Conservation (phyloP, 2,888 invertebrate species). For the Chydorus sphaericus region DNA sequence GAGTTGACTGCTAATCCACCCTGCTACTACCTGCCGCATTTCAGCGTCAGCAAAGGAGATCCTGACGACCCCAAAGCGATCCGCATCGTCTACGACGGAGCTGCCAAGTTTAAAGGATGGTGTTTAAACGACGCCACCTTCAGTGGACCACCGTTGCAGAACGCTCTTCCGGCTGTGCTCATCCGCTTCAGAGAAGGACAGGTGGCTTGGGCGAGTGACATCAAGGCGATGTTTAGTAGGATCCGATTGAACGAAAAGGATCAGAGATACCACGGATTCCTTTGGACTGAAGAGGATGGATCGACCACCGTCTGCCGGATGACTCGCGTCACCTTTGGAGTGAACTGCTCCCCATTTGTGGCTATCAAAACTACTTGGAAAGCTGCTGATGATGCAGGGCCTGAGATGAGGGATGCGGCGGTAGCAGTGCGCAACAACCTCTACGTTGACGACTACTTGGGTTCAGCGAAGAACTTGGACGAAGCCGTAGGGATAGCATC, state of each 20-base stretch:
- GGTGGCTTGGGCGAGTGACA: not conserved
- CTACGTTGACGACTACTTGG: constrained; percentile 4
- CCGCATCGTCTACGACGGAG: constrained; percentile 15
- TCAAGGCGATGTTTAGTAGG: constrained; percentile 3
- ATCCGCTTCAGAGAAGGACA: not conserved
- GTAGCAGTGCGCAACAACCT: not conserved
- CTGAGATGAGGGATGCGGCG: not conserved
- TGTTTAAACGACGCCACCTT: not conserved
- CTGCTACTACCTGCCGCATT: constrained; percentile 5
- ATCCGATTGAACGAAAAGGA: not conserved
- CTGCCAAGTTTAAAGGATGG: not conserved
- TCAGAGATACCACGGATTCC: constrained; percentile 1
- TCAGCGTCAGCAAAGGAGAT: not conserved
- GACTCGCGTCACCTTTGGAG: constrained; percentile 6
- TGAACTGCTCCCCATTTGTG: not conserved
- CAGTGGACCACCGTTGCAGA: constrained; percentile 3
- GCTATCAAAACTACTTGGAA: not conserved
- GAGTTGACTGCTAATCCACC: not conserved
- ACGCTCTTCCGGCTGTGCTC: not conserved
- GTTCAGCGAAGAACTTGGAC: not conserved
- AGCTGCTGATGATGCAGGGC: not conserved
- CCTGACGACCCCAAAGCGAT: too few species aligned
- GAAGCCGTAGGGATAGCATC: not conserved
- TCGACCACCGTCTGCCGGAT: not conserved
- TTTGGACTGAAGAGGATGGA: constrained; percentile 8